Evolutionary conservation across 1,140 invertebrate genomes (phyloP).

Genomic region (Habropoda laboriosa): DNA sequence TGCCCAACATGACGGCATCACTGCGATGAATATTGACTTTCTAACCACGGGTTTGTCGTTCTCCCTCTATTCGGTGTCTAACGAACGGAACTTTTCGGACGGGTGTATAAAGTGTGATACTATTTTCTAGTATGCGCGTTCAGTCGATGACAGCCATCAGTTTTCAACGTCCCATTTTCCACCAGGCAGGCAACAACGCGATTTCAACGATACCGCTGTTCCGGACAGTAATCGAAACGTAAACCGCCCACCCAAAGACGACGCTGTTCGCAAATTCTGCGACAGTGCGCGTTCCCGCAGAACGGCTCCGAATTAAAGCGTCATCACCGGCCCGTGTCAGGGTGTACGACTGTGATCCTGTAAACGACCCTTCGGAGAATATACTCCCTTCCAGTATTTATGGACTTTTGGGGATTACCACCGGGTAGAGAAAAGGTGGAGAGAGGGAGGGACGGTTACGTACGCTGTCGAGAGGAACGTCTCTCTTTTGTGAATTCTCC

Average conservation of each 20-base stretch:
- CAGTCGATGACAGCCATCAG: not conserved
- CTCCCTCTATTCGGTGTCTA: no score
- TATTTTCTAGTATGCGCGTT: not conserved
- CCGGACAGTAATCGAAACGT: constrained; percentile 41
- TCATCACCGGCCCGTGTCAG: constrained; percentile 61
- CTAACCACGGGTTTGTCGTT: no score
- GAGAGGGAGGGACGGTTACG: not conserved
- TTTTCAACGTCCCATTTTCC: not conserved
- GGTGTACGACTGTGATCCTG: constrained; percentile 58
- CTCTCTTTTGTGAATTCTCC: constrained; percentile 53
- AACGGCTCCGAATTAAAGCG: constrained; percentile 55
- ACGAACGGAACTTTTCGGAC: no score
- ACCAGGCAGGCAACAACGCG: not conserved
- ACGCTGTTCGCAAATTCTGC: constrained; percentile 37
- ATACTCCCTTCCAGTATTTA: constrained; percentile 66
- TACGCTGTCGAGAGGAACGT: constrained; percentile 27
- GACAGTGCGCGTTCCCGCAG: constrained; percentile 21
- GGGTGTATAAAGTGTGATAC: no score
- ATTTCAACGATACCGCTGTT: not conserved
- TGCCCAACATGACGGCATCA: constrained; percentile 39
- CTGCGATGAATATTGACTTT: no score
- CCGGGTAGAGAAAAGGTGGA: not conserved
- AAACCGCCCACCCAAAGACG: constrained; percentile 47
- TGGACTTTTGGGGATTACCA: constrained; percentile 68
- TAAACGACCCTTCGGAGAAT: constrained; percentile 65